Evolutionary conservation across 2,888 invertebrate species (phyloP).

Genomic region (Ophion obscuratus): DNA sequence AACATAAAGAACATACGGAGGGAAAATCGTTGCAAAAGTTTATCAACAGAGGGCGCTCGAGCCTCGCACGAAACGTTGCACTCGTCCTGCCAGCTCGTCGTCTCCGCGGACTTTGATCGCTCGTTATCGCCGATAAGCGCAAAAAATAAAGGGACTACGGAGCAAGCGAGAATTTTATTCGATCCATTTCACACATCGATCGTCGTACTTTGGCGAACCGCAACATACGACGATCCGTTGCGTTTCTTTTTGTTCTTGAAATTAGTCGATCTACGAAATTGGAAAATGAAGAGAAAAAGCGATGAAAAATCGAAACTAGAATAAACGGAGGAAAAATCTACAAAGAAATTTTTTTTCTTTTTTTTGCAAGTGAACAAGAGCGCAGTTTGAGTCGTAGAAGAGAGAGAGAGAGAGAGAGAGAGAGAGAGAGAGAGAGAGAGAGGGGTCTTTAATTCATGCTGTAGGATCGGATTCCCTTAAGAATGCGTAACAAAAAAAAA

Average conservation of each 20-base stretch:
- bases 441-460: conserved; percentile 9
- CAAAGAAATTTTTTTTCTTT: too few species aligned
- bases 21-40: background rate
- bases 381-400: background rate
- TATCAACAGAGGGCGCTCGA: conserved; percentile 4
- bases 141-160: conserved; percentile 13
- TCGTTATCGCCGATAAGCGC: background rate
- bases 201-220: conserved; percentile 40
- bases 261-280: conserved; percentile 49
- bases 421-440: background rate
- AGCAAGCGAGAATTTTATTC: conserved; percentile 25
- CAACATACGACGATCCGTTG: conserved; percentile 41
- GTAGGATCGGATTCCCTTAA: conserved; percentile 23
- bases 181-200: conserved; percentile 60
- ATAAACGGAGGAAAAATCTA: conserved; percentile 1
- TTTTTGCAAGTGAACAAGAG: background rate
- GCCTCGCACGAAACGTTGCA: conserved; percentile 32
- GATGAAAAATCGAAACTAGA: conserved; percentile 3
- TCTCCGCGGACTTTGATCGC: background rate
- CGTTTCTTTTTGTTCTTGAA: conserved; percentile 42
- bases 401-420: background rate
- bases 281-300: background rate
- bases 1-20: background rate
- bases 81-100: conserved; percentile 39
- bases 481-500: background rate